These are phyloP conservation scores for Notothenia coriiceps DNA, from an alignment of 2,113 vertebrate species.

Conservation along the genomic window DNA sequence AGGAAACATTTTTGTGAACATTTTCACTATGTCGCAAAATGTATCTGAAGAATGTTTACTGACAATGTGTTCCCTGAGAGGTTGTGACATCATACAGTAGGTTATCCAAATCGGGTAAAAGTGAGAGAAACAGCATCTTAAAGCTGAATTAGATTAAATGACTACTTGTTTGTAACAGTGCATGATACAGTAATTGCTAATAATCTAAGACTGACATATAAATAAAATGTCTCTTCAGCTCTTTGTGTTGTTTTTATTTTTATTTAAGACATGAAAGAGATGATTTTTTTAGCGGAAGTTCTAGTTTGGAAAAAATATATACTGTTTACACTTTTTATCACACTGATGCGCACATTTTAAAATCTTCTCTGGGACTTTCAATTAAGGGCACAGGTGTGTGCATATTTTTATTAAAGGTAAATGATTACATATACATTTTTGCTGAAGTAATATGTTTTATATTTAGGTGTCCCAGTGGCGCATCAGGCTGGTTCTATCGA, in stretches of 20 bases:
- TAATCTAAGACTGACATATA: too few species aligned
- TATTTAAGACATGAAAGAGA: too few species aligned
- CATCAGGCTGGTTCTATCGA: not conserved
- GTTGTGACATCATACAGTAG: not conserved
- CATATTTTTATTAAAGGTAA: not conserved
- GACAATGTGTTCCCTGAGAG: not conserved
- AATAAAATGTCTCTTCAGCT: too few species aligned
- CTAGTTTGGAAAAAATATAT: not conserved
- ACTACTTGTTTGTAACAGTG: too few species aligned
- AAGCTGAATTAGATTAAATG: not conserved
- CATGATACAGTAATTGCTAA: too few species aligned
- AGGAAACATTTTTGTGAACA: not conserved
- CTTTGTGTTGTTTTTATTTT: too few species aligned
- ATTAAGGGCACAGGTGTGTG: slow-evolving; percentile 10
- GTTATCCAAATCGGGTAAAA: not conserved
- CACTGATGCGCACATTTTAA: not conserved
- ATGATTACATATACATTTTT: slow-evolving; percentile 1
- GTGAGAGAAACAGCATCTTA: not conserved
- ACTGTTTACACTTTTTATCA: not conserved
- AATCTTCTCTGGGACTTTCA: not conserved
- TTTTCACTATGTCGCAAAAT: not conserved
- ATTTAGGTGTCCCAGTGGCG: not conserved
- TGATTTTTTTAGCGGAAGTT: too few species aligned
- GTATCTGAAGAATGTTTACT: not conserved
- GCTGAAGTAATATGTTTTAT: slow-evolving; percentile 20